Evolutionary conservation across 2,113 vertebrate genomes (phyloP).

Genomic region (Lagenorhynchus albirostris): DNA sequence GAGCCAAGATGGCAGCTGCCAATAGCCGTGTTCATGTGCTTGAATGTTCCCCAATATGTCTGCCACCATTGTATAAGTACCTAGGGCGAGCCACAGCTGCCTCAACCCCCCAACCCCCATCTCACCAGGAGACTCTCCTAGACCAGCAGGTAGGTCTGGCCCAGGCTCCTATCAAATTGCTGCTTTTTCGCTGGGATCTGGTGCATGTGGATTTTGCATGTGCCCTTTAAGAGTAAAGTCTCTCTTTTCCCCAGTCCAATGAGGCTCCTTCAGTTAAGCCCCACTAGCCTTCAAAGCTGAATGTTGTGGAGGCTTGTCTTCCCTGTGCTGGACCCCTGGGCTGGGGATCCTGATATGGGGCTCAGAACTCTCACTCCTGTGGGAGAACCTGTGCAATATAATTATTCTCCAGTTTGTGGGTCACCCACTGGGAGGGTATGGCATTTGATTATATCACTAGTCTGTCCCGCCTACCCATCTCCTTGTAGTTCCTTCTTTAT

Average conservation of each 20-base stretch:
- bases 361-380: background rate
- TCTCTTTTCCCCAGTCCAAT: background rate
- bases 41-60: background rate
- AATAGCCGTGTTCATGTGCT: background rate
- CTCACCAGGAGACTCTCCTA: background rate
- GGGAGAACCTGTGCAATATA: background rate
- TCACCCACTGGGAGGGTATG: background rate
- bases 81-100: background rate
- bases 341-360: background rate
- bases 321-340: background rate
- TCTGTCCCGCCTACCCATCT: background rate
- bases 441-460: background rate
- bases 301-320: background rate
- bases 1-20: background rate
- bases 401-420: background rate
- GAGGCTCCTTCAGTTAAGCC: background rate
- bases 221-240: background rate
- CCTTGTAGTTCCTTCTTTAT: background rate
- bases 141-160: background rate
- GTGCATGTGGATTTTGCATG: background rate
- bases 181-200: background rate
- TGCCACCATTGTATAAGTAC: background rate
- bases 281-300: background rate
- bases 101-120: no score
- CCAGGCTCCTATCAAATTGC: background rate